Conservation (phyloP, 2,797 vertebrate species). For the Falco naumanni region DNA sequence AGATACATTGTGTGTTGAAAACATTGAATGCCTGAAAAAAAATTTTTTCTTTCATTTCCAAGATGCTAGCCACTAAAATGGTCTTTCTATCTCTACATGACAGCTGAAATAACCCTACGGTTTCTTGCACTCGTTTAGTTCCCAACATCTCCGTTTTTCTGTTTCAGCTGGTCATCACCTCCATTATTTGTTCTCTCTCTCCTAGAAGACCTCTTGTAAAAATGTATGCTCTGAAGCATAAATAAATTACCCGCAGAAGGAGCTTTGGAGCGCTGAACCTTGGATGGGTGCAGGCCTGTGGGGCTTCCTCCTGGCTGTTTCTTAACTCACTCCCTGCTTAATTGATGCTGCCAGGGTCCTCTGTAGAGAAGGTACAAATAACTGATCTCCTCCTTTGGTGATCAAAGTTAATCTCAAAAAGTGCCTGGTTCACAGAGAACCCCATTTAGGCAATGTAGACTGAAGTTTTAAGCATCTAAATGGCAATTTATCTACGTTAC, state of each 20-base stretch:
- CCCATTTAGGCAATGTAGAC: background rate
- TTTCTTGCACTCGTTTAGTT: background rate
- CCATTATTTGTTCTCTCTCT: background rate
- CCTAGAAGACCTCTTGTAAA: background rate
- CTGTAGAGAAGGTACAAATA: background rate
- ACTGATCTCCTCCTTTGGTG: accelerated
- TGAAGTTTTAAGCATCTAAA: background rate
- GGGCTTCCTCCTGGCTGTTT: background rate
- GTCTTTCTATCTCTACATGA: background rate
- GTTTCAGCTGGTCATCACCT: background rate
- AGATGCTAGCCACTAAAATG: background rate
- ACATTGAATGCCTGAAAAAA: background rate
- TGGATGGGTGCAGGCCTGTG: background rate
- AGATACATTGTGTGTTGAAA: background rate
- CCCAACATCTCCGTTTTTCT: background rate
- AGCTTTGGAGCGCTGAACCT: background rate
- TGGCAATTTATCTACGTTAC: background rate
- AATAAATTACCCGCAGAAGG: background rate
- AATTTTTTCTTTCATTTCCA: background rate
- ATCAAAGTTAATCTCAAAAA: background rate
- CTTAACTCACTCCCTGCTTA: background rate
- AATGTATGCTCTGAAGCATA: background rate
- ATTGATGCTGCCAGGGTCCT: background rate
- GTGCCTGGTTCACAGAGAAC: accelerated
- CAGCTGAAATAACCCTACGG: background rate